A percentile compares a stretch with the other conserved stretches of the same genome.
Conservation (phyloP, 2,113 vertebrate genomes). For the Agelaius phoeniceus region DNA sequence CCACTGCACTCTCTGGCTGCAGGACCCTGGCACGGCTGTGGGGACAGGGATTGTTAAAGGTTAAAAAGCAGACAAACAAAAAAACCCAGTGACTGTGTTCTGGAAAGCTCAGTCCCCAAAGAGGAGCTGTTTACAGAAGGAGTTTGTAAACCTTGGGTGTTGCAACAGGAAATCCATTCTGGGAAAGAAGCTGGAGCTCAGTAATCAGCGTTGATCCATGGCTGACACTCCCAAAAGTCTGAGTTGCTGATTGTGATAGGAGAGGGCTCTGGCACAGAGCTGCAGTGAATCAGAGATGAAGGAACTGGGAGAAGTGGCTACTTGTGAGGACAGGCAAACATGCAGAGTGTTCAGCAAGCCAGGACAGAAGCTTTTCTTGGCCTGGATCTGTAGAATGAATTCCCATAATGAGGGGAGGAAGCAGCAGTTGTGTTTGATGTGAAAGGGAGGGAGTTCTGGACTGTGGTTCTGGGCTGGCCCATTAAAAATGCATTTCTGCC, state of each 20-base stretch:
- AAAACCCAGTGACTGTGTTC: not conserved
- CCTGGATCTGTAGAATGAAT: not conserved
- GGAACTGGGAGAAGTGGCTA: not conserved
- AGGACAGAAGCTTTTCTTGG: not conserved
- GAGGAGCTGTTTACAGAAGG: conserved; percentile 40
- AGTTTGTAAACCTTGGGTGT: conserved; percentile 33
- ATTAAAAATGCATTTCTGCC: not conserved
- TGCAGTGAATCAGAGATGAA: not conserved
- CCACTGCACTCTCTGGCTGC: not conserved
- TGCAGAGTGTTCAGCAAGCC: not conserved
- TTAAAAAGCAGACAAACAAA: not conserved
- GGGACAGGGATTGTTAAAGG: not conserved
- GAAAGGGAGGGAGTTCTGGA: not conserved
- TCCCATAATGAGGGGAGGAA: not conserved
- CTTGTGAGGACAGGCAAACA: not conserved
- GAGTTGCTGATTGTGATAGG: not conserved
- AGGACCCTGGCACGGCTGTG: not conserved
- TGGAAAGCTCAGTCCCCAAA: not conserved
- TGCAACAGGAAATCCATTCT: conserved; percentile 56
- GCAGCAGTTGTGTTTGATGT: not conserved
- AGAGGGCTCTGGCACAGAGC: not conserved
- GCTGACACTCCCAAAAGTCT: not conserved
- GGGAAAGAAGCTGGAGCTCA: conserved; percentile 18
- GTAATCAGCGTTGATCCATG: not conserved
- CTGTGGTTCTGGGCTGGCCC: not conserved